These are phyloP conservation scores for Bovichtus variegatus DNA, from an alignment of 2,797 vertebrate species.

Conservation along the genomic window DNA sequence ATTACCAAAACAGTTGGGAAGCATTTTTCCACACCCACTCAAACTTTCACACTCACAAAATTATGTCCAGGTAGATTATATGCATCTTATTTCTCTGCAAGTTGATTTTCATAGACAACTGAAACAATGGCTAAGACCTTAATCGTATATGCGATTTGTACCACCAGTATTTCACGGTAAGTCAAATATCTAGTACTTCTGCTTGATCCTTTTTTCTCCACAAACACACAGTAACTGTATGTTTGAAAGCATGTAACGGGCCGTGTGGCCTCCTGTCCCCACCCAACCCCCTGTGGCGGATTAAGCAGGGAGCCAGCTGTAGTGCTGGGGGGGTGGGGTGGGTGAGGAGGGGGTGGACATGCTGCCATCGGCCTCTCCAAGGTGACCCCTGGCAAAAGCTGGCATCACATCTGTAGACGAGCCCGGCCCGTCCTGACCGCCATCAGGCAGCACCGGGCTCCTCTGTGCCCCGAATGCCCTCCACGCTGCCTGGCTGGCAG, in stretches of 20 bases:
- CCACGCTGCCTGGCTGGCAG: slow-evolving; percentile 41
- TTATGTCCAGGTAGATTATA: not conserved
- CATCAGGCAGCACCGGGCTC: slow-evolving; percentile 69
- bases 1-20: not conserved
- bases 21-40: too few species aligned
- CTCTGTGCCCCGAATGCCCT: slow-evolving; percentile 64
- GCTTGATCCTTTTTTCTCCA: not conserved
- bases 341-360: slow-evolving; percentile 26
- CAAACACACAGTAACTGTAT: not conserved
- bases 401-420: slow-evolving; percentile 74
- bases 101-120: not conserved
- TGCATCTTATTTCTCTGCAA: not conserved
- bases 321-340: slow-evolving; percentile 17
- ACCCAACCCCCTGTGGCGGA: slow-evolving; percentile 50
- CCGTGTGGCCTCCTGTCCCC: slow-evolving; percentile 9
- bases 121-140: not conserved
- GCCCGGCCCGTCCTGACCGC: slow-evolving; percentile 62
- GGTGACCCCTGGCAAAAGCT: slow-evolving; percentile 74
- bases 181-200: not conserved
- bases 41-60: too few species aligned
- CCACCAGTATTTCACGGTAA: not conserved
- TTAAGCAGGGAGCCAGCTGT: slow-evolving; percentile 73
- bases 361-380: slow-evolving; percentile 70
- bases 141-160: not conserved
- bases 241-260: slow-evolving; percentile 8